Conservation (phyloP, 2,888 invertebrate genomes). For the Oscheius sp. region DNA sequence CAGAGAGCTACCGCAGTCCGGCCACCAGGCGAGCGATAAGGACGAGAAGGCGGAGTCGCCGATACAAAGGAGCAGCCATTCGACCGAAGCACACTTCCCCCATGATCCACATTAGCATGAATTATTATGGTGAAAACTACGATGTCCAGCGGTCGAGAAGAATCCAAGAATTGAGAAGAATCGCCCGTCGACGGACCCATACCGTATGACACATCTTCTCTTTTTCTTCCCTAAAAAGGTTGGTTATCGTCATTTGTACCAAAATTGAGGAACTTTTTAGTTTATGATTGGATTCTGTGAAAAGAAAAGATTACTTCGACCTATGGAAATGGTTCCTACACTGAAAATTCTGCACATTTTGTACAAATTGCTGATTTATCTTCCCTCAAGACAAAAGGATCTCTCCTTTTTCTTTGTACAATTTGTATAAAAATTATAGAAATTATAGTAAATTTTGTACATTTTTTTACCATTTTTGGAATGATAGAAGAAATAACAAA, state of each 20-base stretch:
- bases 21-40: slow-evolving; percentile 22
- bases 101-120: slow-evolving; percentile 34
- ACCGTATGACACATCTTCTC: slow-evolving; percentile 10
- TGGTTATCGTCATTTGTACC: too few species aligned
- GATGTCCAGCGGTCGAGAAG: slow-evolving; percentile 11
- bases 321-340: neutral
- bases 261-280: neutral
- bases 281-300: neutral
- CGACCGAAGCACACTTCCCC: neutral
- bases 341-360: neutral
- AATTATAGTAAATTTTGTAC: too few species aligned
- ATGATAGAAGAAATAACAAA: too few species aligned
- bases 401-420: neutral
- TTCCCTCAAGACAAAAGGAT: neutral
- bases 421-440: too few species aligned
- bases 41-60: slow-evolving; percentile 16
- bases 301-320: too few species aligned
- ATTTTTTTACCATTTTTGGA: too few species aligned
- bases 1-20: slow-evolving; percentile 27
- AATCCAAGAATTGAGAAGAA: slow-evolving; percentile 12
- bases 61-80: slow-evolving; percentile 23
- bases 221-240: neutral
- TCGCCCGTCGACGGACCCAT: slow-evolving; percentile 14
- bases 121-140: slow-evolving; percentile 19
- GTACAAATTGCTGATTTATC: neutral